Evolutionary conservation across 2,888 invertebrate species (phyloP).

Genomic region (Leptopilina drosophilae): DNA sequence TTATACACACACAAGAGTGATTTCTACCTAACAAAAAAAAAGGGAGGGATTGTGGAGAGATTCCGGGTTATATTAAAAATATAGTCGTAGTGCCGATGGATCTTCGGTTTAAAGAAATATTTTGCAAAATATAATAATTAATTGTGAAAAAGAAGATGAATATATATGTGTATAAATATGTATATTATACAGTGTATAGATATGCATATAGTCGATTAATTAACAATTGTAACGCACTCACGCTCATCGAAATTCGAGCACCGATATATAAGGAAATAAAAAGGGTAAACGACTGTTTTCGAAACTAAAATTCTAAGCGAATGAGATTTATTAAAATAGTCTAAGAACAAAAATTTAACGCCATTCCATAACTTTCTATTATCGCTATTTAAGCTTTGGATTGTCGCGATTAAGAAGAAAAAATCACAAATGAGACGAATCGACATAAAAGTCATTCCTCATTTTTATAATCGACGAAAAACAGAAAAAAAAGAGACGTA

Average conservation of each 20-base stretch:
- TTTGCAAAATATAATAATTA: slow-evolving; percentile 66
- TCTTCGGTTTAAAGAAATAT: slow-evolving; percentile 67
- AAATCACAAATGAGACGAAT: slow-evolving; percentile 25
- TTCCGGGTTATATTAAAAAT: slow-evolving; percentile 69
- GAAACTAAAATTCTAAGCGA: slow-evolving; percentile 28
- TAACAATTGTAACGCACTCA: slow-evolving; percentile 55
- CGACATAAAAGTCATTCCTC: background rate
- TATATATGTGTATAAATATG: slow-evolving; percentile 60
- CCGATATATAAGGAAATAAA: slow-evolving; percentile 48
- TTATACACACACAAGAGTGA: slow-evolving; percentile 48
- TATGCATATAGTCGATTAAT: slow-evolving; percentile 50
- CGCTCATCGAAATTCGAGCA: slow-evolving; percentile 58
- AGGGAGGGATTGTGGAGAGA: slow-evolving; percentile 60
- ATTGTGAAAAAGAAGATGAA: slow-evolving; percentile 59
- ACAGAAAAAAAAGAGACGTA: slow-evolving; percentile 28
- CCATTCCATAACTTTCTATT: slow-evolving; percentile 63
- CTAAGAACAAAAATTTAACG: slow-evolving; percentile 61
- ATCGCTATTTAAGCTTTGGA: slow-evolving; percentile 47
- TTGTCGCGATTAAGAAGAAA: slow-evolving; percentile 27
- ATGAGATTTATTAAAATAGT: slow-evolving; percentile 53
- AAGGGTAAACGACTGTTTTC: slow-evolving; percentile 56
- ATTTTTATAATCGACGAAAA: background rate
- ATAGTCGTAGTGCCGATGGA: slow-evolving; percentile 66
- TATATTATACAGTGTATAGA: slow-evolving; percentile 57
- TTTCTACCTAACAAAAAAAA: slow-evolving; percentile 63